These are phyloP conservation scores for Melinaea menophilus DNA, from an alignment of 2,888 invertebrate species.

Conservation along the genomic window DNA sequence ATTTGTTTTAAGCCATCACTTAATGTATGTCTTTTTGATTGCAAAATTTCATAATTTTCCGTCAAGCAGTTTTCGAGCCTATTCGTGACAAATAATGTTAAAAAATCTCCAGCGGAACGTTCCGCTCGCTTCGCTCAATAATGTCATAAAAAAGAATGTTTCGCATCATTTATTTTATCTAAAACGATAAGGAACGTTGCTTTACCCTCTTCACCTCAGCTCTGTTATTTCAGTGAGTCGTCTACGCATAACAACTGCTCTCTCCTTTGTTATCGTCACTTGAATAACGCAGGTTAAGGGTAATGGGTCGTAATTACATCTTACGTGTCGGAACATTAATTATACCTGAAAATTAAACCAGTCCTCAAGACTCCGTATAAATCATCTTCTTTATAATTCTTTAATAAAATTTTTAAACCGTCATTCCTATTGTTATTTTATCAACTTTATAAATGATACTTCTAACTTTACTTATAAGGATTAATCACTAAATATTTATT, in stretches of 20 bases:
- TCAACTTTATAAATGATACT: too few relatives aligned
- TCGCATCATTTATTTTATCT: constrained; percentile 14
- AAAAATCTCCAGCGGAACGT: too few relatives aligned
- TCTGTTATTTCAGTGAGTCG: constrained; percentile 24
- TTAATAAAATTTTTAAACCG: constrained; percentile 32
- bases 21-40: too few relatives aligned
- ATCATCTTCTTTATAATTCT: constrained; percentile 36
- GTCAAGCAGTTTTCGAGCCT: too few relatives aligned
- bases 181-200: constrained; percentile 19
- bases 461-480: too few relatives aligned
- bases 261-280: constrained; percentile 65
- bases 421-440: constrained; percentile 7
- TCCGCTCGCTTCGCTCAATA: too few relatives aligned
- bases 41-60: too few relatives aligned
- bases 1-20: too few relatives aligned
- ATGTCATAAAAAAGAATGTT: too few relatives aligned
- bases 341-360: constrained; percentile 71
- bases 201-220: constrained; percentile 1
- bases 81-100: too few relatives aligned
- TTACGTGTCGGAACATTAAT: constrained; percentile 75
- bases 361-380: constrained; percentile 42
- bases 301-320: constrained; percentile 70
- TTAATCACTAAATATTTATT: too few relatives aligned
- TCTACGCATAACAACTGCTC: constrained; percentile 24
- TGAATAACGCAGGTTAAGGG: constrained; percentile 72